Evolutionary conservation across 2,797 vertebrate genomes (phyloP).

Genomic region (Heliangelus exortis): DNA sequence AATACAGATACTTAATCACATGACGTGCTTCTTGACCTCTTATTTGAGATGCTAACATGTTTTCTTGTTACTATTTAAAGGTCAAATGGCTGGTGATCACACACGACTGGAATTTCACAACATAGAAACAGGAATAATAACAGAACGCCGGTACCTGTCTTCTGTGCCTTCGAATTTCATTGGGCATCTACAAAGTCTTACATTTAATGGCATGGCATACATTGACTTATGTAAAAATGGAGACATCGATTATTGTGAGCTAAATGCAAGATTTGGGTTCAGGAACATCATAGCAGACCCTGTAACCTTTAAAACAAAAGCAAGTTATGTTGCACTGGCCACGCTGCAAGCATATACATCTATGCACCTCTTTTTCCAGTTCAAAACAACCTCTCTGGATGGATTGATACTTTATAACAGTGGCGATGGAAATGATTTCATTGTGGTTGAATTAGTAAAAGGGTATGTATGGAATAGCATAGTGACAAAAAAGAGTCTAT

Average conservation of each 20-base stretch:
- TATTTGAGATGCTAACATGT: conserved; percentile 30
- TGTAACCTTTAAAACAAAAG: conserved; percentile 97
- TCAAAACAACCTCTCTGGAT: conserved; percentile 97
- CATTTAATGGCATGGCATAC: conserved; percentile 98
- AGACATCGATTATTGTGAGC: conserved; percentile 98
- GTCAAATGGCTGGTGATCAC: conserved; percentile 97
- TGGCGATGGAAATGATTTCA: conserved; percentile 98
- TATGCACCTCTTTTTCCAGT: conserved; percentile 99
- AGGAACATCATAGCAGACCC: conserved; percentile 98
- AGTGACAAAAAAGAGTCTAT: background rate
- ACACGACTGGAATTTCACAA: conserved; percentile 98
- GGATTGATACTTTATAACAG: conserved; percentile 97
- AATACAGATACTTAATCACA: background rate
- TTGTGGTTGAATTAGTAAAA: conserved; percentile 98
- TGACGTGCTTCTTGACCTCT: background rate
- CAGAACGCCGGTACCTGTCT: conserved; percentile 92
- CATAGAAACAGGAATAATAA: conserved; percentile 98
- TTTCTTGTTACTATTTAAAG: conserved; percentile 79
- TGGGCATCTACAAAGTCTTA: conserved; percentile 95
- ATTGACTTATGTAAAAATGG: conserved; percentile 99
- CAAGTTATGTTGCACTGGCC: conserved; percentile 93
- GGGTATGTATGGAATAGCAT: conserved; percentile 82
- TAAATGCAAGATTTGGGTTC: conserved; percentile 97
- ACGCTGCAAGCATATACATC: conserved; percentile 97
- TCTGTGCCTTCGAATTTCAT: conserved; percentile 97